Evolutionary conservation across 64 coral and sea anemone species (phyloP), one percentile per base, ranked within the genome.

Genomic region (Pocillopora damicornis): DNA sequence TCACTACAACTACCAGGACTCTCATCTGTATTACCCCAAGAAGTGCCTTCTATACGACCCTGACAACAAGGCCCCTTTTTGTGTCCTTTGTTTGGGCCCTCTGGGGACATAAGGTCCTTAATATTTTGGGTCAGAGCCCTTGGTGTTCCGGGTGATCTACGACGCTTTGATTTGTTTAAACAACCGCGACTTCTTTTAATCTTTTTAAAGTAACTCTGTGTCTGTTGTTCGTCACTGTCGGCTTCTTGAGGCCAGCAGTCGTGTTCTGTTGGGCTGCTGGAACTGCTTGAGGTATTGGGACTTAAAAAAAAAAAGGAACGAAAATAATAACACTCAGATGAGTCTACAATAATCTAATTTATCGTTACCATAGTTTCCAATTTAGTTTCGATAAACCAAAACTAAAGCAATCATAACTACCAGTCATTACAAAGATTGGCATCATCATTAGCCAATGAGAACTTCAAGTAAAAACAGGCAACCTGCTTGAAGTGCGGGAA

Each of bases 201-300:
- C n/a, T 69, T 87, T 30, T 60, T 82, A 23, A 64, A 86, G 34
- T 75, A 73, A 18, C n/a, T 88, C 45, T 51, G 76, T 30, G 35
- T 74, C 14, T 96, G 61, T 22, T 67, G 82, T 20, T 90, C 81
- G 37, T 96, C 91, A n/a, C 84, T 91, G 37, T 96, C 88, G 14
- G 64, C 42, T 7, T 86, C 64, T 14, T 90, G 77, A 83, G 84
- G 89, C 30, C 77, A 90, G 64, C 75, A 83, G 35, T 58, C 76
- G 38, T 78, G 78, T 30, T 92, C 91, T 36, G 87, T 87, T 10
- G 94, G 94, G 59, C 94, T 96, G 58, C 91, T 89, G 45, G 94
- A 96, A 78, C 94, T 96, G 57, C 94, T 96, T 11, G 94, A 96
- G 11, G 91, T 92, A 82, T 96, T 96, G 1, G 90, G 90, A 51